Evolutionary conservation across 2,113 vertebrate species (phyloP), one percentile per base, ranked within the genome.

Genomic region (Clinocottus analis): DNA sequence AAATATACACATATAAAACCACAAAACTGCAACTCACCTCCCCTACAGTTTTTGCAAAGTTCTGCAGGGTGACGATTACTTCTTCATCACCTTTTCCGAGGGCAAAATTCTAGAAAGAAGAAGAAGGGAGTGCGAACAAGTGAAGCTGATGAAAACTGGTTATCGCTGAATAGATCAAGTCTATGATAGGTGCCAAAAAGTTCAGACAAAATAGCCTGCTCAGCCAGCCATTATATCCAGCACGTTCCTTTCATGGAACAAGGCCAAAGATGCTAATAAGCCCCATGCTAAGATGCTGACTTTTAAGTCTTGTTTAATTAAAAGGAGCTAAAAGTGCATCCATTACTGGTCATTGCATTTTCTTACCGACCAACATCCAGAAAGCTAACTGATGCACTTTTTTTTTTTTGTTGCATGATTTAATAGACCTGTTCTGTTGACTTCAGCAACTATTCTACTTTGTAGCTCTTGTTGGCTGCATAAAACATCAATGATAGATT

Each of bases 51-150:
- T 96, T 97, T 75, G 98, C 96, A 41, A 99, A 99, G 85, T 94
- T 95, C 79, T 99, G 97, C 79, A 99, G 95, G 0, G 95, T 97
- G 47, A 90, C 93, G 92, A 99, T 98, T 37, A 99, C 97, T 93
- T 99, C 98, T 94, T 99, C 98, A 78, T 99, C 98, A 33, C 97
- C 98, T 96, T 97, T 99, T 61, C 97, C 97, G 51, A 99, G 94
- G 62, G 98, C 96, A 94, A 99, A 99, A 92, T 99, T 97, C 98
- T 99, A 91, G 74, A 92, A 74, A 89, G 51, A 60, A 65, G 39
- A 91, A 84, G 25, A 39, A 90, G 2, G 27, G 1, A 55, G 35
- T n/a, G 12, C 13, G 4, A 21, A 31, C 12, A 23, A 51, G 25
- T 59, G 81, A 66, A 37, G 75, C 23, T 56, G 53, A 60, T 25